These are phyloP conservation scores for Leptinotarsa tumamoca DNA, from an alignment of 2,888 invertebrate species.

Conservation along the genomic window DNA sequence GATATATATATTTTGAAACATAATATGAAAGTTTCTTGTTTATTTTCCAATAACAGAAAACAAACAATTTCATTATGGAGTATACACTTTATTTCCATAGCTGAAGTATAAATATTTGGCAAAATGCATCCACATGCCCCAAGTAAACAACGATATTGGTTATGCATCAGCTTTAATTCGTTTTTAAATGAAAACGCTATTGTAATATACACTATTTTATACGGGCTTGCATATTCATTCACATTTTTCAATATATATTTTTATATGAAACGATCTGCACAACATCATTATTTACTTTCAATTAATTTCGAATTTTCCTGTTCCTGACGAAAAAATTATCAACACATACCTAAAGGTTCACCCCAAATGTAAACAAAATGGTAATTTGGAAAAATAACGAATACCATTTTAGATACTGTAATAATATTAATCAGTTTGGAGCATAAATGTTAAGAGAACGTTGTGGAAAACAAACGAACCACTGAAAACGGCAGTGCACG, in stretches of 20 bases:
- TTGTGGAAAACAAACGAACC: neutral
- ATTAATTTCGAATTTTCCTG: neutral
- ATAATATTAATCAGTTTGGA: neutral
- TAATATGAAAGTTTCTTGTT: constrained; percentile 21
- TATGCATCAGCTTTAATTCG: constrained; percentile 8
- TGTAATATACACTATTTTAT: neutral
- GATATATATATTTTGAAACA: neutral
- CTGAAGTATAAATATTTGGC: constrained; percentile 33
- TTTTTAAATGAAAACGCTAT: constrained; percentile 4
- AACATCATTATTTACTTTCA: constrained; percentile 6
- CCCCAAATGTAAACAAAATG: neutral
- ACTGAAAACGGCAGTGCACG: neutral
- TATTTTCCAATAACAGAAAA: constrained; percentile 38
- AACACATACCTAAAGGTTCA: neutral
- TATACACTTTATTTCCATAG: constrained; percentile 26
- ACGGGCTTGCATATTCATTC: neutral
- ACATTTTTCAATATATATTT: constrained; percentile 5
- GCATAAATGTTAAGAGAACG: neutral
- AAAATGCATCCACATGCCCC: constrained; percentile 10
- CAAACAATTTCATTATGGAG: constrained; percentile 32
- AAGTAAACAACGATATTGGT: constrained; percentile 11
- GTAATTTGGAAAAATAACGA: neutral
- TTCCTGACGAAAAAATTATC: neutral
- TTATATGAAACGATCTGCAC: neutral
- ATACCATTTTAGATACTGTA: neutral